Percentiles rank a stretch among this genome's conserved stretches.
Conservation (phyloP, 2,888 invertebrate genomes). For the Tanaodytes sp. region DNA sequence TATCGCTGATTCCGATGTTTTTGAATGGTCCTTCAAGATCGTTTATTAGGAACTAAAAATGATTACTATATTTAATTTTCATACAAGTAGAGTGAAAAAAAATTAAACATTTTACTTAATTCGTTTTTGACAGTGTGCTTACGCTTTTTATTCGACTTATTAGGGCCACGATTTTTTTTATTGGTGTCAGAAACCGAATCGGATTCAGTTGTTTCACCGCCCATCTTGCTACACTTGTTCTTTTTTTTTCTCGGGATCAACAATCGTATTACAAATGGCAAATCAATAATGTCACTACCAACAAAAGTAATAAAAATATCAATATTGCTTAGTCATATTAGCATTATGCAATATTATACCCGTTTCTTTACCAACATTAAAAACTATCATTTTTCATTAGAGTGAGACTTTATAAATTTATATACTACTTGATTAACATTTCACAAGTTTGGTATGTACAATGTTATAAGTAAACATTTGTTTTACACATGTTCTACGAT, state of each 20-base stretch:
- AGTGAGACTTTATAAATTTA: too few species aligned
- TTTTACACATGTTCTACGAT: too few species aligned
- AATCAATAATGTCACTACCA: background rate
- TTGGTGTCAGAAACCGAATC: background rate
- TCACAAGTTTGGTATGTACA: too few species aligned
- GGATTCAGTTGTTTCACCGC: slow-evolving; percentile 1
- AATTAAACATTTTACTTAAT: too few species aligned
- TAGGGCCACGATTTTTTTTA: background rate
- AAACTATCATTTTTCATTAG: too few species aligned
- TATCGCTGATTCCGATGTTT: slow-evolving; percentile 20
- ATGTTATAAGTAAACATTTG: too few species aligned
- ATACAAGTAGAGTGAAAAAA: background rate
- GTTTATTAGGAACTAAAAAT: background rate
- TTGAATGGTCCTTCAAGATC: background rate
- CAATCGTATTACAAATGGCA: background rate
- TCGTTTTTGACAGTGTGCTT: too few species aligned
- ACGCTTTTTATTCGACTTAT: background rate
- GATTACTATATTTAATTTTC: background rate
- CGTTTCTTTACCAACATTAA: too few species aligned
- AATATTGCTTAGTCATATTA: too few species aligned
- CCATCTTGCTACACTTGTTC: background rate
- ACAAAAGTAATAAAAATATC: background rate
- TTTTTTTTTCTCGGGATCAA: too few species aligned
- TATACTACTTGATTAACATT: too few species aligned
- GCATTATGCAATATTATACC: too few species aligned